Evolutionary conservation across 1,140 invertebrate species (phyloP).

Genomic region (Brachionus paranguensis): DNA sequence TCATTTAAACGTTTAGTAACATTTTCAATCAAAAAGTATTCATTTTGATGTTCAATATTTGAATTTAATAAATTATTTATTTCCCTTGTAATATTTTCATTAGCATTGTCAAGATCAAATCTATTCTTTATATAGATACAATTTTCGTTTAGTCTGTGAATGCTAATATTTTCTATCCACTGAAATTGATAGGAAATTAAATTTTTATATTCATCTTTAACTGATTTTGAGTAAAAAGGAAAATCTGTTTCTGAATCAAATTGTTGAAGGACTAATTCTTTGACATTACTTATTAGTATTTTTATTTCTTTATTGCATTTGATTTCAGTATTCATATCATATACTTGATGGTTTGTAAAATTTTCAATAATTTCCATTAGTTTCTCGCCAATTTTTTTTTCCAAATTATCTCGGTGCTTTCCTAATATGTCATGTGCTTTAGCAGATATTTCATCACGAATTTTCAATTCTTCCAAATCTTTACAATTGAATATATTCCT

Average conservation of each 20-base stretch:
- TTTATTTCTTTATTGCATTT: not conserved
- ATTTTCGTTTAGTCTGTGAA: not conserved
- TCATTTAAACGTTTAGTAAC: not conserved
- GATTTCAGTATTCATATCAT: not conserved
- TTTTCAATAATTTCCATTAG: not conserved
- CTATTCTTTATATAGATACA: not conserved
- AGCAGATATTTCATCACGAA: not conserved
- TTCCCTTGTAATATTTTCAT: not conserved
- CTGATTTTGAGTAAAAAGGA: not conserved
- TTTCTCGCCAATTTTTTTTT: not conserved
- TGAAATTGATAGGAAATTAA: not conserved
- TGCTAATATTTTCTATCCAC: not conserved
- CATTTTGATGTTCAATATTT: not conserved
- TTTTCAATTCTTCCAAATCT: not conserved
- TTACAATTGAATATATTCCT: not conserved
- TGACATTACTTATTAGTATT: not conserved
- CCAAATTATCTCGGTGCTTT: not conserved
- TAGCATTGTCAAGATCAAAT: not conserved
- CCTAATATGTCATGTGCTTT: not conserved
- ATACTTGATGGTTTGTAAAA: not conserved
- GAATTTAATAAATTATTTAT: not conserved
- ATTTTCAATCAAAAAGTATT: not conserved
- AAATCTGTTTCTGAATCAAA: not conserved
- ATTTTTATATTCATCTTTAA: not conserved
- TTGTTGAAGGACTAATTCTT: not conserved